phyloP scores from a whole-genome alignment of 2,888 invertebrate genomes.

The Cylindroiulus punctatus region DNA sequence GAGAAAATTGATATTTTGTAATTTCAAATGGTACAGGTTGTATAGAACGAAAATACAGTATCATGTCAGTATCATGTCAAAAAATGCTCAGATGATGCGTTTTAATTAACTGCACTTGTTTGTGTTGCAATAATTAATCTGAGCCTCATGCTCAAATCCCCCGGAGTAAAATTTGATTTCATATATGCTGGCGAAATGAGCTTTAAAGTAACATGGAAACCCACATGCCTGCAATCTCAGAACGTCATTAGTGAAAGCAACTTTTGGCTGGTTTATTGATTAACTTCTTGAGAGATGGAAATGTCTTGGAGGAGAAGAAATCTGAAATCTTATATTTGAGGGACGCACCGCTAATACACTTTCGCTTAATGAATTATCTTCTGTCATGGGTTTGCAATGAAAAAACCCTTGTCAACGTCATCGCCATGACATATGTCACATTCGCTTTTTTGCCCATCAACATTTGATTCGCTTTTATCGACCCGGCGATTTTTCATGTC shows the following conservation, averaged over 20 bases:
- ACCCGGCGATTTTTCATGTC: not conserved
- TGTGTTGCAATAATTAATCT: too few relatives aligned
- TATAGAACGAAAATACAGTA: too few relatives aligned
- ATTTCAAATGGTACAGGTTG: too few relatives aligned
- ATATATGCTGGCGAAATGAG: not conserved
- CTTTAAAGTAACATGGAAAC: not conserved
- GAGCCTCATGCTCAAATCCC: too few relatives aligned
- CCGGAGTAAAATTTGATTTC: not conserved
- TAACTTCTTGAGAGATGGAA: not conserved
- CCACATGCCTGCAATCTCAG: not conserved
- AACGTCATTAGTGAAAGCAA: not conserved
- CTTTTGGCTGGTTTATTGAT: not conserved
- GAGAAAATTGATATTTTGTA: too few relatives aligned
- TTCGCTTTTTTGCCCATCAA: not conserved
- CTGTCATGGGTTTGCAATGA: not conserved
- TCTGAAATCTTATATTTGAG: constrained; percentile 1
- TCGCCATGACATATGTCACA: not conserved
- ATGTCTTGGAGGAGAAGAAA: not conserved
- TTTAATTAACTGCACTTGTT: too few relatives aligned
- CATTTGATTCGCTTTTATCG: not conserved
- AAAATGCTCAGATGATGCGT: too few relatives aligned
- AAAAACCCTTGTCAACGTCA: not conserved
- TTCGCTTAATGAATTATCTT: constrained; percentile 3
- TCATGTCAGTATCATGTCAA: too few relatives aligned
- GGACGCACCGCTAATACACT: not conserved